These are phyloP conservation scores for Melolontha melolontha DNA, from an alignment of 2,888 invertebrate species.

Conservation along the genomic window DNA sequence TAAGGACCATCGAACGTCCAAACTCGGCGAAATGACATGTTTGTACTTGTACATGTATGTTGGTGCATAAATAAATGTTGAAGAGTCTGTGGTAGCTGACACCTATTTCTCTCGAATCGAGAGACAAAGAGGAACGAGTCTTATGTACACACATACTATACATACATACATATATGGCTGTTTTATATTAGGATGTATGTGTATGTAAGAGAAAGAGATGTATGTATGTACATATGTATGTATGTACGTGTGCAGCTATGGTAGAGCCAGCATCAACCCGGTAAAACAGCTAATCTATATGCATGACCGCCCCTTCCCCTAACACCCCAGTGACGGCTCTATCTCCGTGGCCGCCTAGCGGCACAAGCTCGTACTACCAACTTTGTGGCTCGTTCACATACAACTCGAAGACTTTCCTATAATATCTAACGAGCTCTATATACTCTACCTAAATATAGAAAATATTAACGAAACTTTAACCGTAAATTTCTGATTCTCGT, in stretches of 20 bases:
- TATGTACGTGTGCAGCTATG: slow-evolving; percentile 30
- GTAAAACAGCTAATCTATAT: slow-evolving; percentile 71
- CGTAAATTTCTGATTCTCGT: no score
- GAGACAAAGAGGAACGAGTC: slow-evolving; percentile 13
- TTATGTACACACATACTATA: background rate
- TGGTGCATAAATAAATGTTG: slow-evolving; percentile 7
- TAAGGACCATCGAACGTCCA: no score
- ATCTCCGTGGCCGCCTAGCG: slow-evolving; percentile 63
- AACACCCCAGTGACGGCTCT: slow-evolving; percentile 61
- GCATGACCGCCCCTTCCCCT: slow-evolving; percentile 63
- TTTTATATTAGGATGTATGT: background rate
- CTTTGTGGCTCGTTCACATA: slow-evolving; percentile 47
- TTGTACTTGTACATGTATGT: slow-evolving; percentile 2
- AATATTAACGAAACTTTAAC: background rate
- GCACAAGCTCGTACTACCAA: slow-evolving; percentile 51
- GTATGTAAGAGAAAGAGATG: slow-evolving; percentile 18
- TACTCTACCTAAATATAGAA: background rate
- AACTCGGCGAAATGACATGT: no score
- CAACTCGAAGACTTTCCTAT: background rate
- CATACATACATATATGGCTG: slow-evolving; percentile 3
- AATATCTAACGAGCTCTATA: background rate
- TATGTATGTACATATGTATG: background rate
- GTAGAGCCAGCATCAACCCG: slow-evolving; percentile 50
- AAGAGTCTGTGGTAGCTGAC: slow-evolving; percentile 28
- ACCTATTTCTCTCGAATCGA: slow-evolving; percentile 9